Conservation (phyloP, 2,888 invertebrate genomes). For the Linhomoeus sp. region DNA sequence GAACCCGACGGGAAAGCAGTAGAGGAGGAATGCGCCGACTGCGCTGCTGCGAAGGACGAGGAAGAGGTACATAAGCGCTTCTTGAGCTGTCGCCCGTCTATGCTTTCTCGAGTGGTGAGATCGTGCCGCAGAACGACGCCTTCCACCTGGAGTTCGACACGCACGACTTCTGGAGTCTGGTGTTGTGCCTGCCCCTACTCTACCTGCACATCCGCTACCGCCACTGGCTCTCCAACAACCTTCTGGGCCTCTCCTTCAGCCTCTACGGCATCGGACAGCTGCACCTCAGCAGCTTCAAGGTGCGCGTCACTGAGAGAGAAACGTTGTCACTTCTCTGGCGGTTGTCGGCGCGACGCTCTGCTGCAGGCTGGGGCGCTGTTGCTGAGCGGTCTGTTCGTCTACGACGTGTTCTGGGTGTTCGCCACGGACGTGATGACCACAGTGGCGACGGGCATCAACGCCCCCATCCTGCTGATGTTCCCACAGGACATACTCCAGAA, state of each 20-base stretch:
- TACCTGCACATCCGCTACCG: slow-evolving; percentile 82
- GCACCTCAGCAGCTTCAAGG: slow-evolving; percentile 62
- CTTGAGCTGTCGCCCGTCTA: too few relatives aligned
- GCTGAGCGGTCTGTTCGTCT: slow-evolving; percentile 81
- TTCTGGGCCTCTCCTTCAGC: slow-evolving; percentile 92
- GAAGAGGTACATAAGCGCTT: too few relatives aligned
- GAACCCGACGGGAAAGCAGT: too few relatives aligned
- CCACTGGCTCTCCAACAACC: slow-evolving; percentile 98
- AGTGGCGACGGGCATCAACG: slow-evolving; percentile 94
- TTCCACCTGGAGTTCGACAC: slow-evolving; percentile 71
- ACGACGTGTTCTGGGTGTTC: slow-evolving; percentile 99
- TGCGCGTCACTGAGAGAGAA: too few relatives aligned
- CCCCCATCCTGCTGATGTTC: slow-evolving; percentile 89
- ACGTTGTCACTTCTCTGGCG: too few relatives aligned
- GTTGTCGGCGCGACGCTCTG: too few relatives aligned
- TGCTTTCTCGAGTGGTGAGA: too few relatives aligned
- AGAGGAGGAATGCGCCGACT: too few relatives aligned
- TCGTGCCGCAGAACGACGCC: slow-evolving; percentile 23
- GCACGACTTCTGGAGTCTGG: slow-evolving; percentile 69
- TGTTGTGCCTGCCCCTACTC: slow-evolving; percentile 59
- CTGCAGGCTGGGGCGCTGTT: slow-evolving; percentile 63
- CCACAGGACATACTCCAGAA: slow-evolving; percentile 89
- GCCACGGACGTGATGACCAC: slow-evolving; percentile 99
- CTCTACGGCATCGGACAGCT: slow-evolving; percentile 90
- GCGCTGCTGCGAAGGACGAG: too few relatives aligned